Evolutionary conservation across 2,113 vertebrate species (phyloP), one percentile per base, ranked within the genome.

Genomic region (Raja brachyura): DNA sequence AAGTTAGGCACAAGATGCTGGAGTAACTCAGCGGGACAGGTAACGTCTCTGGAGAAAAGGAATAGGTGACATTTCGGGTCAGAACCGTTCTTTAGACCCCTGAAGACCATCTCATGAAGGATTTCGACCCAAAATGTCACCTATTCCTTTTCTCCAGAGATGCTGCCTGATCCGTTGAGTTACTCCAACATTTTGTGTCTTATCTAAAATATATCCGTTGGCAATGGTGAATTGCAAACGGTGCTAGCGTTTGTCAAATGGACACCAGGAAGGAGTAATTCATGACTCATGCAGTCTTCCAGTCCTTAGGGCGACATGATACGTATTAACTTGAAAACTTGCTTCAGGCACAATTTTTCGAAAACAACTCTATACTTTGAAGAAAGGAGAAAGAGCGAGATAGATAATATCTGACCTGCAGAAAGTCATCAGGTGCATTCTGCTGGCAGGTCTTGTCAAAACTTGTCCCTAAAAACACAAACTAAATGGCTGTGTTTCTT

Each of bases 361-460:
- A 85, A 85, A 56, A 85, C 22, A 25, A 85, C 54, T 85, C 48
- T 85, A 10, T 48, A 28, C 90, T 92, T 92, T 92, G 66, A 92
- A 70, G 90, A 73, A 92, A 73, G 11, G 16, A 92, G 90, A 73
- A 48, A 92, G 39, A 92, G 90, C 13, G 33, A 70, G 33, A 74
- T 28, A 74, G 90, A 92, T 92, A 92, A 92, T 20, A 92, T 92
- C 90, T 92, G 90, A 92, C 66, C 66, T 73, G 16, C 39, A 28
- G 18, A 92, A 92, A 73, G 73, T 92, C 90, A 92, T 92, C 90
- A 92, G 90, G 66, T 74, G 90, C 39, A 22, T 54, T 92, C 90
- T 25, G 39, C 68, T 48, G 66, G 33, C 90, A 73, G 68, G 18
- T 31, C 90, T 39, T 92, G 90, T 70, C 90, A 74, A 74, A 92